Evolutionary conservation across 2,113 vertebrate species (phyloP).

Genomic region (Myodes glareolus): DNA sequence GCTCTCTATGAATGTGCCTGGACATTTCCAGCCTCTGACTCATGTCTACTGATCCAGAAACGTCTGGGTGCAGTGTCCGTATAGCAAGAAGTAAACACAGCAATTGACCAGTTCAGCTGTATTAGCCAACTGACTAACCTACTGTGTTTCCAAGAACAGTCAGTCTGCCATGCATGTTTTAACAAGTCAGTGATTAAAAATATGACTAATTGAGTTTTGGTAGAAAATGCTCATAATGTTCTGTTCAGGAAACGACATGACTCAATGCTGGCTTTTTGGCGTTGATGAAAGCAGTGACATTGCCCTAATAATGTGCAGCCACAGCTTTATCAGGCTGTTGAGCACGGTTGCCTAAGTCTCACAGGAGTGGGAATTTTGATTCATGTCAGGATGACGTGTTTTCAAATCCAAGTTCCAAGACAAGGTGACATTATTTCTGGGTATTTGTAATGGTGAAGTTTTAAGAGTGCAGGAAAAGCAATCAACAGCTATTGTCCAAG

Average conservation of each 20-base stretch:
- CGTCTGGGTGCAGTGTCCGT: background rate
- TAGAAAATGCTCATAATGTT: conserved; percentile 41
- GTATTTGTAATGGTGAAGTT: conserved; percentile 25
- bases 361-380: conserved; percentile 22
- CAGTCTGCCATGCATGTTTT: conserved; percentile 42
- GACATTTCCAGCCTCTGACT: conserved; percentile 57
- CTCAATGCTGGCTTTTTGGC: conserved; percentile 55
- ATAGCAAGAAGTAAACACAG: conserved; percentile 37
- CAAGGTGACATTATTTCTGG: conserved; percentile 1
- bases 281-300: conserved; percentile 1
- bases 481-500: conserved; percentile 20
- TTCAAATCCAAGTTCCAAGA: conserved; percentile 16
- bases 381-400: conserved; percentile 29
- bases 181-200: conserved; percentile 49
- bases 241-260: conserved; percentile 45
- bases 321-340: conserved; percentile 28
- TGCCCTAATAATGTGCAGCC: background rate
- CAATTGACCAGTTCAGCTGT: background rate
- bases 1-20: conserved; percentile 42
- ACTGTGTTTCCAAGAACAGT: conserved; percentile 44
- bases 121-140: conserved; percentile 40
- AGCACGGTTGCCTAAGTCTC: conserved; percentile 11
- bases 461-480: conserved; percentile 7
- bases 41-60: conserved; percentile 36
- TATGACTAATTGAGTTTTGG: conserved; percentile 53